phyloP scores from a whole-genome alignment of 1,140 invertebrate genomes.

The Adoxophyes honmai region DNA sequence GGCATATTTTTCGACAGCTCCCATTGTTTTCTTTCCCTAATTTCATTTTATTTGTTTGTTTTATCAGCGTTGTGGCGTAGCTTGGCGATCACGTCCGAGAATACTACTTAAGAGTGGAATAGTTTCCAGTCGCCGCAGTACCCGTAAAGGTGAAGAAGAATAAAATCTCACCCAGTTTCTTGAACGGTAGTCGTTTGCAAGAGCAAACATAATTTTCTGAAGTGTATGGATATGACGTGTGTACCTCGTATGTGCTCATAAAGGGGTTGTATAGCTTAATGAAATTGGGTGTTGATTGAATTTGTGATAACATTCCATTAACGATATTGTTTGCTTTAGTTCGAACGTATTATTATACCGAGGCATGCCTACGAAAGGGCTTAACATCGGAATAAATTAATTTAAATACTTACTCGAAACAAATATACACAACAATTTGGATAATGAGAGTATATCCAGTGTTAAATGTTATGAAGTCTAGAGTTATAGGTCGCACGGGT shows the following conservation, averaged over 20 bases:
- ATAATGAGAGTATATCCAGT: too few species aligned
- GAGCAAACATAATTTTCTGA: constrained; percentile 1
- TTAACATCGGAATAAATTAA: too few species aligned
- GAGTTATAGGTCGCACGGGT: too few species aligned
- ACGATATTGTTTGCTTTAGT: neutral
- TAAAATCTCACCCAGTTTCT: neutral
- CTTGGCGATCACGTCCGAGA: neutral
- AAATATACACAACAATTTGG: too few species aligned
- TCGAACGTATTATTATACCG: neutral
- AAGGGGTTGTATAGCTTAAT: neutral
- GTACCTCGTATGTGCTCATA: neutral
- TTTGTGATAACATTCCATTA: neutral
- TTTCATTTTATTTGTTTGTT: too few species aligned
- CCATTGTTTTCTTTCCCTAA: too few species aligned
- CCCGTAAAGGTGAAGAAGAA: neutral
- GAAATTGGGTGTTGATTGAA: constrained; percentile 6
- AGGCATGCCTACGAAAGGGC: too few species aligned
- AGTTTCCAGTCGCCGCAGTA: neutral
- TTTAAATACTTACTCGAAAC: too few species aligned
- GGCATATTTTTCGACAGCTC: too few species aligned
- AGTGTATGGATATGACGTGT: neutral
- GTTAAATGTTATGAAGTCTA: too few species aligned
- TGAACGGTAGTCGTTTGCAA: neutral
- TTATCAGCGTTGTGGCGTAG: too few species aligned
- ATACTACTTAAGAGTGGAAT: neutral